Percentiles rank a stretch among this genome's conserved stretches.
Evolutionary conservation across 53 echinoderm and acorn worm species (phyloP).

Genomic region (Astropecten irregularis): DNA sequence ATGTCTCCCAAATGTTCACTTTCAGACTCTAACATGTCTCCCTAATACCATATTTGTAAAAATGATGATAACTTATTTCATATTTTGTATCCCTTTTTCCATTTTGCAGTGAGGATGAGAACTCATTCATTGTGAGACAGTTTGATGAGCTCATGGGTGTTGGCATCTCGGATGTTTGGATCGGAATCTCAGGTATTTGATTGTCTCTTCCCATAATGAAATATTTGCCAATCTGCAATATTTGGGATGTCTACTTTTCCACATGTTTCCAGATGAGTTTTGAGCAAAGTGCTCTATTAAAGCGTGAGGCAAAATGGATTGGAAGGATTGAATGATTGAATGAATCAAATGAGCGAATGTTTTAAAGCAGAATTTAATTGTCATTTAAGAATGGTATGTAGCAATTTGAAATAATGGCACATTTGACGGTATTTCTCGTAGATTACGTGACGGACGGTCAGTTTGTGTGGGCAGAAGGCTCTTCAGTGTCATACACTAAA

Average conservation of each 20-base stretch:
- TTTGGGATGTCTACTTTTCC: background rate
- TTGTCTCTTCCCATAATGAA: too few relatives aligned
- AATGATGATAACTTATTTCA: too few relatives aligned
- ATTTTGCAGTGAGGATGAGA: slow-evolving; percentile 58
- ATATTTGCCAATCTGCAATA: too few relatives aligned
- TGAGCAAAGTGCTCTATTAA: background rate
- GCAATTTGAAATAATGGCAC: too few relatives aligned
- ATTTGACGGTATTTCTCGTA: too few relatives aligned
- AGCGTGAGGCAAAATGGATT: background rate
- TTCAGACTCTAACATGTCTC: too few relatives aligned
- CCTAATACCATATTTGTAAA: too few relatives aligned
- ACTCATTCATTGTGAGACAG: slow-evolving; percentile 56
- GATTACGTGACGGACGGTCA: slow-evolving; percentile 74
- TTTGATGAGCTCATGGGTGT: slow-evolving; percentile 69
- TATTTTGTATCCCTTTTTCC: background rate
- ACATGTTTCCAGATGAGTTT: background rate
- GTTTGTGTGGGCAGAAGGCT: slow-evolving; percentile 75
- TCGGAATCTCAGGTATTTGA: slow-evolving; percentile 83
- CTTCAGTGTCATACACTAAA: slow-evolving; percentile 70
- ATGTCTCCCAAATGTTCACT: too few relatives aligned
- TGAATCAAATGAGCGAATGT: background rate
- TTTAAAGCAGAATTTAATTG: too few relatives aligned
- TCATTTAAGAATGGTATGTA: too few relatives aligned
- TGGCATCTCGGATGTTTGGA: slow-evolving; percentile 79
- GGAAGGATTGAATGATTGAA: background rate